phyloP scores from a whole-genome alignment of 2,113 vertebrate genomes.

The Nycticorax nycticorax region DNA sequence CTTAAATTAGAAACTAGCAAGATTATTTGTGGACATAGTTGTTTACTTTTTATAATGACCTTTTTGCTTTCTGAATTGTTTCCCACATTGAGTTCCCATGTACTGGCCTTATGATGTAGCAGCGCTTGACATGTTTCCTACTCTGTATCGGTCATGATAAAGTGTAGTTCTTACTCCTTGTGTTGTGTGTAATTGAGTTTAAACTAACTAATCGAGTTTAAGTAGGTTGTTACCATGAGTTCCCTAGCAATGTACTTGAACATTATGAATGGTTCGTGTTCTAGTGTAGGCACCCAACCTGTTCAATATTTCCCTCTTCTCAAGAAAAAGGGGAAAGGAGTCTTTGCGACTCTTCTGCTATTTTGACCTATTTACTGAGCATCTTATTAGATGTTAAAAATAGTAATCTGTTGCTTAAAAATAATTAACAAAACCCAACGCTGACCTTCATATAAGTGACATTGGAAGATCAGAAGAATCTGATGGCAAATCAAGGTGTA shows the following conservation, averaged over 20 bases:
- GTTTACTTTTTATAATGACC: conserved; percentile 56
- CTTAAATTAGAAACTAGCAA: conserved; percentile 51
- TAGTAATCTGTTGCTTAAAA: not conserved
- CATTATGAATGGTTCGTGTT: not conserved
- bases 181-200: not conserved
- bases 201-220: not conserved
- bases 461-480: not conserved
- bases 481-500: not conserved
- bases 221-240: not conserved
- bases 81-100: conserved; percentile 54
- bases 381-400: not conserved
- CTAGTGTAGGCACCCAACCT: not conserved
- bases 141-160: not conserved
- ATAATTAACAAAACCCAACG: not conserved
- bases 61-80: conserved; percentile 63
- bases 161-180: not conserved
- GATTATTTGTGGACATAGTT: conserved; percentile 50
- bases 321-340: not conserved
- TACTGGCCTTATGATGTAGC: not conserved
- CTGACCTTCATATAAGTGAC: not conserved
- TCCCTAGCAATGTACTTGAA: not conserved
- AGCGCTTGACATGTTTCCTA: not conserved
- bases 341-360: not conserved
- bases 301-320: not conserved
- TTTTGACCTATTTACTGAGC: not conserved